Evolutionary conservation across 2,113 vertebrate species (phyloP).

Genomic region (Bungarus multicinctus): DNA sequence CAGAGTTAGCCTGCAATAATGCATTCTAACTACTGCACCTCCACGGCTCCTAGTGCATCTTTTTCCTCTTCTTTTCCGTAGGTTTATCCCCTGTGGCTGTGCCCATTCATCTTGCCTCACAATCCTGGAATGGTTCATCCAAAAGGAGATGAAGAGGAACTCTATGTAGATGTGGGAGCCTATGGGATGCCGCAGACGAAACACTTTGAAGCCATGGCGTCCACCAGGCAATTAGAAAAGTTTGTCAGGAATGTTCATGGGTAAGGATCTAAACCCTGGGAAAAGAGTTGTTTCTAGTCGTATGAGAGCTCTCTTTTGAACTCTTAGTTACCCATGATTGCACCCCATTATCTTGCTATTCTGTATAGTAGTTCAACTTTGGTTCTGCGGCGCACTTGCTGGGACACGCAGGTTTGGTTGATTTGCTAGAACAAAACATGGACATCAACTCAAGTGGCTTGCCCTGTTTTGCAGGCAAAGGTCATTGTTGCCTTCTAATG

Average conservation of each 20-base stretch:
- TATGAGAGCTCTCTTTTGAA: background rate
- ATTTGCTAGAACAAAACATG: background rate
- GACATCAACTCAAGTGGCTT: background rate
- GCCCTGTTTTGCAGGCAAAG: background rate
- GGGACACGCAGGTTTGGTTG: background rate
- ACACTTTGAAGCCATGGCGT: conserved; percentile 88
- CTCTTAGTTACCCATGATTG: background rate
- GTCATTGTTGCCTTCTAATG: background rate
- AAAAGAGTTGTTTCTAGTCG: background rate
- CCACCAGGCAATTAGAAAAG: conserved; percentile 91
- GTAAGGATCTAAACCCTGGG: conserved; percentile 70
- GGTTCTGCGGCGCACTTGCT: background rate
- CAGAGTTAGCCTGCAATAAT: background rate
- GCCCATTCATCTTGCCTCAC: conserved; percentile 87
- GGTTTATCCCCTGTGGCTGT: conserved; percentile 98
- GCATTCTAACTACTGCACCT: background rate
- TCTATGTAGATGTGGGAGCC: conserved; percentile 94
- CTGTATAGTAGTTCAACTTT: background rate
- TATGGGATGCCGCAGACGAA: conserved; percentile 92
- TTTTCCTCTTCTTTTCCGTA: conserved; percentile 50
- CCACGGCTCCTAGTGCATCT: background rate
- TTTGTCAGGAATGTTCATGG: conserved; percentile 92
- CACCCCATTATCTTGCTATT: background rate
- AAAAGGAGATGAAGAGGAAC: conserved; percentile 83
- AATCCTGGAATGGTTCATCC: conserved; percentile 95